phyloP scores from a whole-genome alignment of 2,888 invertebrate genomes.

The Tiliacea citrago region DNA sequence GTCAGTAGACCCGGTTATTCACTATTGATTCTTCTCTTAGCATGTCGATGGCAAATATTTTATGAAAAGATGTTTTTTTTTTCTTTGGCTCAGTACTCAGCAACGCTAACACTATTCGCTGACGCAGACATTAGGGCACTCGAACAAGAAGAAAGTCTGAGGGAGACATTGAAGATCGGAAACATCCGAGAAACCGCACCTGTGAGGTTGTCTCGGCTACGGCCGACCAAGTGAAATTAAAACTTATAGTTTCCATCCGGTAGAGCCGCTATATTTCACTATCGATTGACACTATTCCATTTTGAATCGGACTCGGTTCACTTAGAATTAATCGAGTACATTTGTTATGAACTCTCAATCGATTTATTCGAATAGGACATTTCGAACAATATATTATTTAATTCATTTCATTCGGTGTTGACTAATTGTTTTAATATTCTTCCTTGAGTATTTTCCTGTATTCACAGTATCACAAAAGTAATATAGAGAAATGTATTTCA shows the following conservation, averaged over 20 bases:
- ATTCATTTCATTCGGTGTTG: conserved; percentile 25
- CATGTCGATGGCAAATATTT: neutral
- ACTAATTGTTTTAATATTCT: conserved; percentile 28
- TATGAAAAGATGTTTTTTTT: neutral
- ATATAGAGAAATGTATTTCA: neutral
- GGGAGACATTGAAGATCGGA: neutral
- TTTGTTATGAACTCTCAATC: neutral
- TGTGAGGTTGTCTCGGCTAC: neutral
- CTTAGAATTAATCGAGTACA: conserved; percentile 4
- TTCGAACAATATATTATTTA: conserved; percentile 9
- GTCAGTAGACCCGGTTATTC: neutral
- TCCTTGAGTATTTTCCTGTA: conserved; percentile 37
- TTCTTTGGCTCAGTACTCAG: neutral
- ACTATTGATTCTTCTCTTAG: neutral
- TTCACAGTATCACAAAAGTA: conserved; percentile 2
- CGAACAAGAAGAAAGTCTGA: no score
- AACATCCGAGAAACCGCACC: neutral
- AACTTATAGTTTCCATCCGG: neutral
- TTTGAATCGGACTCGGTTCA: neutral
- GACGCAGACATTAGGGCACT: neutral
- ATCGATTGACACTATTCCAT: neutral
- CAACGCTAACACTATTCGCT: neutral
- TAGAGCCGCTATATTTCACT: neutral
- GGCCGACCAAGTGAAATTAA: neutral
- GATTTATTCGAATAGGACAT: conserved; percentile 17